phyloP scores from a whole-genome alignment of 64 coral and sea anemone genomes.

The Stichodactyla mertensii region DNA sequence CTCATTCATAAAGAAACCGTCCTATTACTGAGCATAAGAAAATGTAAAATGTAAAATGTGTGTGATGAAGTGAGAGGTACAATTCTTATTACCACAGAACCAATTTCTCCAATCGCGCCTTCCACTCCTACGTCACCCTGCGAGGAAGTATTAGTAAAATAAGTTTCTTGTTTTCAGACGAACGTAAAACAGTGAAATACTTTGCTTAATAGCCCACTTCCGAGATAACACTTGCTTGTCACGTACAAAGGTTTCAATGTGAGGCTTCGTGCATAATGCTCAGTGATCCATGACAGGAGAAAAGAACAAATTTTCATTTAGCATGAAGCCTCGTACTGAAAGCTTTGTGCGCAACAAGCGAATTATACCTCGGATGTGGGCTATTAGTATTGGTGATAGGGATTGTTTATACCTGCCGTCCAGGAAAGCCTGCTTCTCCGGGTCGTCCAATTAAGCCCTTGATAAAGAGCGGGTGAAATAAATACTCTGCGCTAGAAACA shows the following conservation, averaged over 20 bases:
- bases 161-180: background rate
- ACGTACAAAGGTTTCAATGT: too few relatives aligned
- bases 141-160: background rate
- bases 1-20: too few relatives aligned
- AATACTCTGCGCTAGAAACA: too few relatives aligned
- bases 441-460: conserved; percentile 13
- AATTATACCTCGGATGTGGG: too few relatives aligned
- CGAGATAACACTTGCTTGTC: too few relatives aligned
- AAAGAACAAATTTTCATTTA: too few relatives aligned
- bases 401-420: background rate
- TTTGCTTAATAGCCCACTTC: background rate
- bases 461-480: background rate
- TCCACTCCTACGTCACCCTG: conserved; percentile 12
- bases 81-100: background rate
- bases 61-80: background rate
- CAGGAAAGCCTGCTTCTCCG: conserved; percentile 13
- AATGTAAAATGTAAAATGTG: too few relatives aligned
- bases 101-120: conserved; percentile 9
- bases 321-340: too few relatives aligned
- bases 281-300: too few relatives aligned
- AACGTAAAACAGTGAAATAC: background rate
- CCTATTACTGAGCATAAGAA: too few relatives aligned
- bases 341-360: too few relatives aligned
- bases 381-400: background rate
- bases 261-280: too few relatives aligned